A percentile compares a stretch with the other conserved stretches of the same genome.
Evolutionary conservation across 2,888 invertebrate genomes (phyloP).

Genomic region (Tinea trinotella): DNA sequence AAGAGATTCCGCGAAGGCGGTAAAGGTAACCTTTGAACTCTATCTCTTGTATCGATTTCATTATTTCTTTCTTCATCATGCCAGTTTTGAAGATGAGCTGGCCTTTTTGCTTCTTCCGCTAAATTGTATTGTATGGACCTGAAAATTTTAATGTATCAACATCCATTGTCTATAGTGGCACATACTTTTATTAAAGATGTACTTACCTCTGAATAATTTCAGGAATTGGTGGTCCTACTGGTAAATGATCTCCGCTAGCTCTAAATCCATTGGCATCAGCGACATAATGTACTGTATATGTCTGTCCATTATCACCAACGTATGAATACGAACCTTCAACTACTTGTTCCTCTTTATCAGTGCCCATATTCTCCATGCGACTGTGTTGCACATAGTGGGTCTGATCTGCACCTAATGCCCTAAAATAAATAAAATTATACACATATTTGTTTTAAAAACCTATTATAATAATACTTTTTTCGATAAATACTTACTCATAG

Average conservation of each 20-base stretch:
- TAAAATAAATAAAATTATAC: constrained; percentile 27
- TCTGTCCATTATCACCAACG: constrained; percentile 74
- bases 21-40: constrained; percentile 30
- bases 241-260: constrained; percentile 82
- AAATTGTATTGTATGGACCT: constrained; percentile 64
- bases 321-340: constrained; percentile 76
- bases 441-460: neutral
- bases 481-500: constrained; percentile 56
- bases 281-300: constrained; percentile 76
- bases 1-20: constrained; percentile 45
- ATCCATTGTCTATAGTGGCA: neutral
- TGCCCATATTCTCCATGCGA: constrained; percentile 70
- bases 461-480: neutral
- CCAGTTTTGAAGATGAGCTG: constrained; percentile 49
- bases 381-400: constrained; percentile 69
- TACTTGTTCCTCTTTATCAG: constrained; percentile 72
- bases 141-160: constrained; percentile 20
- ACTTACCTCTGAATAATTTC: constrained; percentile 75
- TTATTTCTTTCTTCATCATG: constrained; percentile 42
- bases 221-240: constrained; percentile 82
- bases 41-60: constrained; percentile 37
- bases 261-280: constrained; percentile 85
- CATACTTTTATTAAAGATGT: neutral
- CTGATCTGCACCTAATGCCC: constrained; percentile 66
- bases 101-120: constrained; percentile 60